Evolutionary conservation across 2,888 invertebrate genomes (phyloP).

Genomic region (Oscheius sp.): DNA sequence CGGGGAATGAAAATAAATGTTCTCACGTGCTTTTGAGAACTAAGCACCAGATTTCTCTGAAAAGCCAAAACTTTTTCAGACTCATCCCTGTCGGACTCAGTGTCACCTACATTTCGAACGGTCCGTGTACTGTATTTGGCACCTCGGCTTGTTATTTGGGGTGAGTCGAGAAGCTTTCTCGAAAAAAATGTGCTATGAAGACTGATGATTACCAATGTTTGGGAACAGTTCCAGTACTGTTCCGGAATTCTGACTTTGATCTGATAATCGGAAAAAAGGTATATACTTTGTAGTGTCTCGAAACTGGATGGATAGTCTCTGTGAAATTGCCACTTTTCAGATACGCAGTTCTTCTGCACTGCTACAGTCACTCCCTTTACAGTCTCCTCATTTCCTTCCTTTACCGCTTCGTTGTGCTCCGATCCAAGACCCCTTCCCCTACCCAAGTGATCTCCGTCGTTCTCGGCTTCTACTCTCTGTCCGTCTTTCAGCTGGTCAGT

Average conservation of each 20-base stretch:
- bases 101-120: conserved; percentile 30
- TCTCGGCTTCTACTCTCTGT: conserved; percentile 21
- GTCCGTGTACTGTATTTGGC: conserved; percentile 14
- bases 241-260: too few species aligned
- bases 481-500: conserved; percentile 28
- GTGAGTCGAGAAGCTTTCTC: background rate
- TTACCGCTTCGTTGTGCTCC: conserved; percentile 30
- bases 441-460: conserved; percentile 9
- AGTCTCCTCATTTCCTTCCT: conserved; percentile 32
- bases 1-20: too few species aligned
- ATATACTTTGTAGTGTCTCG: too few species aligned
- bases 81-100: conserved; percentile 19
- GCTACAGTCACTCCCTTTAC: conserved; percentile 32
- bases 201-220: too few species aligned
- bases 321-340: conserved; percentile 8
- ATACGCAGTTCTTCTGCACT: conserved; percentile 33
- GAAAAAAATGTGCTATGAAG: background rate
- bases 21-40: too few species aligned
- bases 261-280: too few species aligned
- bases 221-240: too few species aligned
- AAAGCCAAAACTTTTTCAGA: background rate
- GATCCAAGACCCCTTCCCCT: conserved; percentile 7
- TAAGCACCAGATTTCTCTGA: too few species aligned
- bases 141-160: conserved; percentile 17
- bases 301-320: too few species aligned